A percentile compares a stretch with the other conserved stretches of the same genome.
These are phyloP conservation scores for Leptopterna dolabrata DNA, from an alignment of 2,888 invertebrate genomes.

Conservation along the genomic window DNA sequence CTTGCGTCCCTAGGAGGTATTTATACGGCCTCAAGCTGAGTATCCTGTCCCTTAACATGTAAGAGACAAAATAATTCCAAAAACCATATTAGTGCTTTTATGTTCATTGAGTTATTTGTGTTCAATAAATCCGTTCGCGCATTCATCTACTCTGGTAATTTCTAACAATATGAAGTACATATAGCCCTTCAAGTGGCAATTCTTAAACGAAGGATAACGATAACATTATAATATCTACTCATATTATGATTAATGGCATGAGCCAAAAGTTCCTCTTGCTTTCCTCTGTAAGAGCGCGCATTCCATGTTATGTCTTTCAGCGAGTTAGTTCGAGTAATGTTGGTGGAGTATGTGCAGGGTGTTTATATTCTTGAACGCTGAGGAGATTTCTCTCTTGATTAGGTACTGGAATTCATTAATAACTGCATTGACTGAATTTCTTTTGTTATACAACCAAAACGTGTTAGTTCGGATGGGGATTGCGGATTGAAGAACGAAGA, in stretches of 20 bases:
- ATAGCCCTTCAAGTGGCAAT: neutral
- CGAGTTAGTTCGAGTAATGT: neutral
- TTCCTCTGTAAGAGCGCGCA: neutral
- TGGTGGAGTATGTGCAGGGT: neutral
- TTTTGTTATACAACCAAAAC: neutral
- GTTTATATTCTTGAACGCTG: neutral
- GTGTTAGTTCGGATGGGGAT: neutral
- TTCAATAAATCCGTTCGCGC: too few species aligned
- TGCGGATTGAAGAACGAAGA: neutral
- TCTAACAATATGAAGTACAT: neutral
- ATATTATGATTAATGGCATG: neutral
- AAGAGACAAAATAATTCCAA: neutral
- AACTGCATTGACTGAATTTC: neutral
- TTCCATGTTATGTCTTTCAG: neutral
- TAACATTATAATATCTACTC: neutral
- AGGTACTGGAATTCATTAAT: neutral
- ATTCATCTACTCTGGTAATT: too few species aligned
- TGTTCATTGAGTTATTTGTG: too few species aligned
- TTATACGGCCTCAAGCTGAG: neutral
- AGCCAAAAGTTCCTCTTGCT: neutral
- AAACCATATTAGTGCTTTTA: neutral
- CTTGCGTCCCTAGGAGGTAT: neutral
- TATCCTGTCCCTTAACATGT: neutral
- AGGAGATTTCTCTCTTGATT: neutral
- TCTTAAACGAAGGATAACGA: neutral